These are phyloP conservation scores for Volucella zonaria DNA, from an alignment of 2,888 invertebrate species.

Conservation along the genomic window DNA sequence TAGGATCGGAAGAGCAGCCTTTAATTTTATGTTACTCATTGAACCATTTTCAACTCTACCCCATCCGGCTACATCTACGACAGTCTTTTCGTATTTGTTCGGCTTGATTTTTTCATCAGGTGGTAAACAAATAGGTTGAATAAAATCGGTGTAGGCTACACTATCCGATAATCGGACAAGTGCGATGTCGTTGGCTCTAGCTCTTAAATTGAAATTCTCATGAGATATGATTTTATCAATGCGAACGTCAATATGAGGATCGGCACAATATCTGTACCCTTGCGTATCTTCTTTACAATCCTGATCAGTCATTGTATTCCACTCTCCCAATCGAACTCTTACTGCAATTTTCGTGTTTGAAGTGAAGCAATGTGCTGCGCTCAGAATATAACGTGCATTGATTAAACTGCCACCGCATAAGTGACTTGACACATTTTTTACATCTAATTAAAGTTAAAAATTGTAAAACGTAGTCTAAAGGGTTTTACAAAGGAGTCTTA, in stretches of 20 bases:
- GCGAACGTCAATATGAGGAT: slow-evolving; percentile 85
- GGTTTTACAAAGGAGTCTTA: slow-evolving; percentile 57
- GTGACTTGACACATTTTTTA: slow-evolving; percentile 83
- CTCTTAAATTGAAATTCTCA: slow-evolving; percentile 85
- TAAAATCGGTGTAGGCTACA: slow-evolving; percentile 84
- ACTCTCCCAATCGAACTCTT: slow-evolving; percentile 80
- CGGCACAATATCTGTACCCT: slow-evolving; percentile 84
- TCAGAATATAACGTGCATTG: slow-evolving; percentile 85
- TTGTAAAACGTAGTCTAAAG: background rate
- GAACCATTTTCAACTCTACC: slow-evolving; percentile 84
- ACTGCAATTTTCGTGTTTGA: slow-evolving; percentile 85
- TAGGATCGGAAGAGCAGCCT: slow-evolving; percentile 83
- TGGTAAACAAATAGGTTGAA: slow-evolving; percentile 86
- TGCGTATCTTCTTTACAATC: slow-evolving; percentile 85
- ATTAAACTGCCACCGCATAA: slow-evolving; percentile 90
- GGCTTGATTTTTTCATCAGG: slow-evolving; percentile 75
- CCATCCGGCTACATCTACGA: slow-evolving; percentile 86
- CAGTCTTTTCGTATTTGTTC: slow-evolving; percentile 81
- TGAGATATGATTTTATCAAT: slow-evolving; percentile 87
- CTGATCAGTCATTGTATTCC: slow-evolving; percentile 84
- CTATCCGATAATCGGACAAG: slow-evolving; percentile 85
- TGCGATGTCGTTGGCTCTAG: slow-evolving; percentile 89
- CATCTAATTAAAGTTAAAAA: slow-evolving; percentile 67
- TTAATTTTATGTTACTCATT: slow-evolving; percentile 84
- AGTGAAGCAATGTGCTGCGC: slow-evolving; percentile 90